A percentile compares a stretch with the other conserved stretches of the same genome.
These are phyloP conservation scores for Steinernema scapterisci DNA, from an alignment of 2,888 invertebrate species.

Conservation along the genomic window DNA sequence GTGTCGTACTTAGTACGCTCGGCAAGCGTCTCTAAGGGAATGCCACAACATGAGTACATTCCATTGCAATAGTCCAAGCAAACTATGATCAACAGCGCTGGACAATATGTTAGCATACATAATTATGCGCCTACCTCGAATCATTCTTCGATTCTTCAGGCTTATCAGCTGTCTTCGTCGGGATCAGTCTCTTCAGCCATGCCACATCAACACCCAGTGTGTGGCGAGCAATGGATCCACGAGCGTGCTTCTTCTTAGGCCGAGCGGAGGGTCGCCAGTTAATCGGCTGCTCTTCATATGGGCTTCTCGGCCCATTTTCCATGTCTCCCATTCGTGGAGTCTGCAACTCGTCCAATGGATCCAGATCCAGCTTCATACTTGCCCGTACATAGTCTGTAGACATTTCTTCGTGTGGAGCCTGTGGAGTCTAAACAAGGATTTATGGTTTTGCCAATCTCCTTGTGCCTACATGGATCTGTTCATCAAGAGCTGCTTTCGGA, in stretches of 20 bases:
- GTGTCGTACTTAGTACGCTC: too few relatives aligned
- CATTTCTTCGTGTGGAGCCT: neutral
- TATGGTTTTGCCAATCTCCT: neutral
- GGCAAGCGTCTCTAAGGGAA: too few relatives aligned
- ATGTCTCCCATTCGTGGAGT: neutral
- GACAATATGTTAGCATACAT: neutral
- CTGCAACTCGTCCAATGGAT: conserved; percentile 2
- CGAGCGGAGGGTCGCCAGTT: conserved; percentile 30
- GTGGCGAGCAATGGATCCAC: conserved; percentile 59
- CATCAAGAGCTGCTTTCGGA: neutral
- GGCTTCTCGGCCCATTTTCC: conserved; percentile 41
- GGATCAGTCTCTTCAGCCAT: conserved; percentile 59
- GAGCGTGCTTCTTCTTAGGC: conserved; percentile 53
- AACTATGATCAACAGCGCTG: too few relatives aligned
- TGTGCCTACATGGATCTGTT: neutral
- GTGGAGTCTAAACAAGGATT: too few relatives aligned
- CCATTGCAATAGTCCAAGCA: too few relatives aligned
- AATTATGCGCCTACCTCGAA: neutral
- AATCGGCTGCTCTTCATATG: conserved; percentile 60
- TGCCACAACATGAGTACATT: too few relatives aligned
- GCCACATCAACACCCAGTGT: conserved; percentile 66
- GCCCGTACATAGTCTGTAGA: neutral
- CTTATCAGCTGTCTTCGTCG: conserved; percentile 4
- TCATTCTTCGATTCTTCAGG: neutral
- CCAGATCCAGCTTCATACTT: conserved; percentile 7